These are phyloP conservation scores for Eilema depressum DNA, from an alignment of 2,888 invertebrate species.

Conservation along the genomic window DNA sequence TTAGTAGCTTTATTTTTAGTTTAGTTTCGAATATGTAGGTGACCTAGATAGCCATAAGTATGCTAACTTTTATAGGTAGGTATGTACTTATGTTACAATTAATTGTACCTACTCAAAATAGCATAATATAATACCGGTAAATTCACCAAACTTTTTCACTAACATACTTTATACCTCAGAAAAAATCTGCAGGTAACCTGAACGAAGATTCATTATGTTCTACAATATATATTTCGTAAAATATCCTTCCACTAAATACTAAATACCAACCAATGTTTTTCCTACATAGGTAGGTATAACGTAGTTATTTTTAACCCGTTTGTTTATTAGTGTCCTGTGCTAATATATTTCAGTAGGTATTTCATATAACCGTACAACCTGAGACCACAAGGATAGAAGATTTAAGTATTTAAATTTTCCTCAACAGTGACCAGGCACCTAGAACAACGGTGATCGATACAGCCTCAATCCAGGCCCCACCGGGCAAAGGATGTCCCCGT, in stretches of 20 bases:
- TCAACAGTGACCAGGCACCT: conserved; percentile 90
- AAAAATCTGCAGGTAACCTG: not conserved
- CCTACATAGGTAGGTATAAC: not conserved
- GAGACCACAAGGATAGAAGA: not conserved
- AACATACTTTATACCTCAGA: not conserved
- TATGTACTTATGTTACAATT: too few relatives aligned
- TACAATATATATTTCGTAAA: not conserved
- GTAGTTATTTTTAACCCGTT: not conserved
- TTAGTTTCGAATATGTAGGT: not conserved
- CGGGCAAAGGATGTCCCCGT: conserved; percentile 95
- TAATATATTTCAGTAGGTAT: conserved; percentile 9
- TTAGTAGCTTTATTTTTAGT: not conserved
- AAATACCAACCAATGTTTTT: not conserved
- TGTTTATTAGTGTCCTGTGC: conserved; percentile 10
- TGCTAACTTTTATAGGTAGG: not conserved
- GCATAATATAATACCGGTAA: not conserved
- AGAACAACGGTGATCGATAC: conserved; percentile 93
- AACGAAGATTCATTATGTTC: not conserved
- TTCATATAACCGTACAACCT: not conserved
- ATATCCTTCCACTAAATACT: not conserved
- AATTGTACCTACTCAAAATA: too few relatives aligned
- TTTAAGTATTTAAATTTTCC: conserved; percentile 24
- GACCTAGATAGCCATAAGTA: not conserved
- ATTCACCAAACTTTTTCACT: not conserved
- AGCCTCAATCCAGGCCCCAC: conserved; percentile 92